Conservation (phyloP, 2,797 vertebrate species). For the Mallotus villosus region DNA sequence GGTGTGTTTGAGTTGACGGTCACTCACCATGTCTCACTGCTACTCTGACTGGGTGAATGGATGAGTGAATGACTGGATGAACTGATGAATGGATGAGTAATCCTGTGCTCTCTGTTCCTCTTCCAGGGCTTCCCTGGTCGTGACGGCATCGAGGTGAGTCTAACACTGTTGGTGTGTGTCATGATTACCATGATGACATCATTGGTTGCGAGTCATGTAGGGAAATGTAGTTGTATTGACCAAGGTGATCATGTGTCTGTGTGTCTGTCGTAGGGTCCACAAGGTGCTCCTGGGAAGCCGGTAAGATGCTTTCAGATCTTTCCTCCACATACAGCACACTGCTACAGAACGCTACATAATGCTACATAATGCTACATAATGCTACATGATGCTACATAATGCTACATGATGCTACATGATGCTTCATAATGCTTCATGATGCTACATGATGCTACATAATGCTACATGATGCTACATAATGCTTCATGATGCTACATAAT, state of each 20-base stretch:
- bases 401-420: background rate
- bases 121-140: conserved; percentile 81
- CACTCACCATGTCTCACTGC: background rate
- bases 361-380: background rate
- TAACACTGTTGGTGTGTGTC: background rate
- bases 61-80: background rate
- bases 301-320: conserved; percentile 57
- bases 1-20: too few relatives aligned
- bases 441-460: background rate
- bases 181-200: background rate
- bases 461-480: background rate
- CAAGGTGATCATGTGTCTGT: conserved; percentile 14
- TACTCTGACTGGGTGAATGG: background rate
- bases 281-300: conserved; percentile 82
- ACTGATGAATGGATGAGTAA: background rate
- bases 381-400: background rate
- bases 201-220: background rate
- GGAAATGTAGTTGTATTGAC: conserved; percentile 11
- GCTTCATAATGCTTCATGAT: background rate
- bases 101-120: conserved; percentile 23
- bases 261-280: conserved; percentile 73
- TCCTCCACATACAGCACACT: too few relatives aligned
- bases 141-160: conserved; percentile 81
- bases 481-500: background rate
- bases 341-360: background rate